Base-by-base conservation (phyloP, 2,797 vertebrate genomes). In the Cichlasoma orientale region DNA sequence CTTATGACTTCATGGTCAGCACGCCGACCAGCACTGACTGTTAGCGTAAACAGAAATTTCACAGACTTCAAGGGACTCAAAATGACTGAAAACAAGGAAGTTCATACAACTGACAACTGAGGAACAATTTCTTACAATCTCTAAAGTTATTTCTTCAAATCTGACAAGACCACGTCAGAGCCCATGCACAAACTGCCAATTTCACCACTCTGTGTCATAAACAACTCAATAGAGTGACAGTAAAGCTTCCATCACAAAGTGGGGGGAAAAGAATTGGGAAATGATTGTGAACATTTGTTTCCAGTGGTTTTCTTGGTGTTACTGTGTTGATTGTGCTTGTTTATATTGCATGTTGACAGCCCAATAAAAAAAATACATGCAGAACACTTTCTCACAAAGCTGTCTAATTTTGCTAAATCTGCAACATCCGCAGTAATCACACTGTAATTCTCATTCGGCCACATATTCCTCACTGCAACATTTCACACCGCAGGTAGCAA, bases 401-500 rank as follows among this genome's bases (percentile, higher is more conserved):
- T 21, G 47, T 56, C 6, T 53, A 19, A 53, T 80, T 72, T 75
- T 23, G 19, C 36, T 72, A 82, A 82, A 82, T 78, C 56, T 29
- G 57, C 66, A 70, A 70, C 21, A 69, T 71, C 85, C 44, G 76
- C 18, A 72, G 55, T 74, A 85, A 78, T 84, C 80, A 82, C 73
- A 79, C 27, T 79, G 57, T 83, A 61, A 80, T 78, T 82, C 82
- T 80, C 53, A 73, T 78, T 82, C 61, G 79, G 21, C 68, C 41
- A 56, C 79, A 76, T 70, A 58, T 59, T 85, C 53, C 19, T 70
- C 75, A 57, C 75, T 80, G 72, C 52, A 80, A 81, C 31, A 36
- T 73, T 36, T 77, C 11, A 69, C 82, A 47, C 87, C 55, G 13
- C 84, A 82, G 82, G 83, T 58, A 84, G 63, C 74, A 82, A 82